A percentile compares a stretch with the other conserved stretches of the same genome.
These are phyloP conservation scores for Atta cephalotes DNA, from an alignment of 1,140 invertebrate genomes.

Conservation along the genomic window DNA sequence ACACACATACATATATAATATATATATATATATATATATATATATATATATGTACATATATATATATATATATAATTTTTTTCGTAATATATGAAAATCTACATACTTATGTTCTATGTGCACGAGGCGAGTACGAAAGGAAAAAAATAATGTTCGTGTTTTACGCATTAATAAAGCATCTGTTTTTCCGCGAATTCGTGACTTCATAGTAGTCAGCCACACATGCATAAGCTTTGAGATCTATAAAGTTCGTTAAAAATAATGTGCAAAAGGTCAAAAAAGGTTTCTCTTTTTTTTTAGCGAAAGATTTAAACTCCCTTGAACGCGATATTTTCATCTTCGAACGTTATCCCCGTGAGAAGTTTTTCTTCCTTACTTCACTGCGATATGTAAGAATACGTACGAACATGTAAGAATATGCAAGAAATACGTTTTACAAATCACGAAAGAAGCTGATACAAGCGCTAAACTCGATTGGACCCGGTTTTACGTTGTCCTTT, in stretches of 20 bases:
- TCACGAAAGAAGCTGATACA: constrained; percentile 76
- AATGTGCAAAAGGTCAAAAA: constrained; percentile 42
- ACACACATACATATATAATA: too few relatives aligned
- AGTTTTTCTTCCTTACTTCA: constrained; percentile 11
- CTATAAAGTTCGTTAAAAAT: constrained; percentile 57
- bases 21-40: too few relatives aligned
- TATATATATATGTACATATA: neutral
- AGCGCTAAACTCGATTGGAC: constrained; percentile 78
- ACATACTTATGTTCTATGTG: constrained; percentile 79
- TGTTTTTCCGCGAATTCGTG: neutral
- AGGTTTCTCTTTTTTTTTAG: constrained; percentile 3
- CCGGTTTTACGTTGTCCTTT: constrained; percentile 76
- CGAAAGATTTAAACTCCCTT: neutral
- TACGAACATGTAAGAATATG: constrained; percentile 59
- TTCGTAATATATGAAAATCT: constrained; percentile 72
- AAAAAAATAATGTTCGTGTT: constrained; percentile 56
- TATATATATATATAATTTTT: constrained; percentile 71
- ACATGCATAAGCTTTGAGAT: constrained; percentile 45
- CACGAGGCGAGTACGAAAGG: constrained; percentile 74
- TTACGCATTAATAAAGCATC: constrained; percentile 53
- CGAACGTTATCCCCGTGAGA: neutral
- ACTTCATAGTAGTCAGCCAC: neutral
- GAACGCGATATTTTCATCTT: neutral
- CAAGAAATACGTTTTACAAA: constrained; percentile 66
- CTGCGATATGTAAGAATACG: constrained; percentile 76